phyloP scores from a whole-genome alignment of 2,888 invertebrate genomes.

The Calliopum simillimum region DNA sequence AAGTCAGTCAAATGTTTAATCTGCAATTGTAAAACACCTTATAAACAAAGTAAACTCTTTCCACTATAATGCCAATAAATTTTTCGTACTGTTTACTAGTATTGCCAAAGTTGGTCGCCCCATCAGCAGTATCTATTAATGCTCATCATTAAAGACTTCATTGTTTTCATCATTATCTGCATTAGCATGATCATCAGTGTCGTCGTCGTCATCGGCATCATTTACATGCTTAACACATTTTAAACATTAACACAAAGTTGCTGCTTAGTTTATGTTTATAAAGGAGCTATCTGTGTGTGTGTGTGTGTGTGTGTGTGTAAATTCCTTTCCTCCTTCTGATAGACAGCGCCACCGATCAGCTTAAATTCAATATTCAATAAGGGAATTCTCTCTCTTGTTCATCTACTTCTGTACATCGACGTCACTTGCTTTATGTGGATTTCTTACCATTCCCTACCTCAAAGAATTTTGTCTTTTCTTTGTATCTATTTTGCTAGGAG shows the following conservation, averaged over 20 bases:
- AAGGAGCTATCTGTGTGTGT: too few species aligned
- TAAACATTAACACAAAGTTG: too few species aligned
- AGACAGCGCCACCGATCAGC: neutral
- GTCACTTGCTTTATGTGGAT: neutral
- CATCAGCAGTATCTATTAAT: too few species aligned
- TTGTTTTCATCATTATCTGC: neutral
- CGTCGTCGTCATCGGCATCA: neutral
- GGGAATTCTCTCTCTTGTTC: neutral
- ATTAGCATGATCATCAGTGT: constrained; percentile 4
- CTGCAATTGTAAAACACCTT: too few species aligned
- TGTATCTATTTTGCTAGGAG: neutral
- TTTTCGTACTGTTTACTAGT: neutral
- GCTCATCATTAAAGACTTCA: neutral
- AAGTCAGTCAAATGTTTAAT: too few species aligned
- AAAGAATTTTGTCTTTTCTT: neutral
- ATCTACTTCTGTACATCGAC: neutral
- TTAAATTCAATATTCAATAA: constrained; percentile 17
- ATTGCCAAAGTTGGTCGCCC: neutral
- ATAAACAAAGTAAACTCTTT: too few species aligned
- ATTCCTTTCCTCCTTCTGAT: too few species aligned
- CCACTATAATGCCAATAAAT: too few species aligned
- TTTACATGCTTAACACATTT: neutral
- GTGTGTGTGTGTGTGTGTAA: too few species aligned
- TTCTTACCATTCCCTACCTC: too few species aligned
- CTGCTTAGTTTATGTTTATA: too few species aligned